These are phyloP conservation scores for Vulpes vulpes DNA, from an alignment of 2,113 vertebrate genomes.

Conservation along the genomic window DNA sequence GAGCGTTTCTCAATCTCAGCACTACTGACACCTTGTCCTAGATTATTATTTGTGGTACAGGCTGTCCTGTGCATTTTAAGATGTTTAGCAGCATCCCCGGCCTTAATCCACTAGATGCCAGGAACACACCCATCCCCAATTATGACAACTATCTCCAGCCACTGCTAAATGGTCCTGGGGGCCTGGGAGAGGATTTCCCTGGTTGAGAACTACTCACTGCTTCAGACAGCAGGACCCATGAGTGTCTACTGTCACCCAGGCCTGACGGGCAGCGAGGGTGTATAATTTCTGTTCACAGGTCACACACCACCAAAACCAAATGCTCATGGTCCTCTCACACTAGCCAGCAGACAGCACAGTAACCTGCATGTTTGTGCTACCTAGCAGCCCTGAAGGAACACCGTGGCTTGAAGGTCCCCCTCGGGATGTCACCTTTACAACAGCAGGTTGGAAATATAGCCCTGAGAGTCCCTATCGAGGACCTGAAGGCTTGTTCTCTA, in stretches of 20 bases:
- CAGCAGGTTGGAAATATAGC: not conserved
- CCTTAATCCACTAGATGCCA: not conserved
- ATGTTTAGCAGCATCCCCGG: too few species aligned
- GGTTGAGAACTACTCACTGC: not conserved
- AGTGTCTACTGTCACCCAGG: not conserved
- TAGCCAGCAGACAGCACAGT: not conserved
- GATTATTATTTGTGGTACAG: not conserved
- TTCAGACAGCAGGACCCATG: too few species aligned
- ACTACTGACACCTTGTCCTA: accelerated
- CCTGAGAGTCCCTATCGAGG: not conserved
- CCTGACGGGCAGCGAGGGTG: accelerated
- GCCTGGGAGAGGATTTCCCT: accelerated
- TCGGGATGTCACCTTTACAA: not conserved
- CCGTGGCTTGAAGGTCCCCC: not conserved
- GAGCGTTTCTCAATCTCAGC: not conserved
- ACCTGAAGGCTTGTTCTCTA: not conserved
- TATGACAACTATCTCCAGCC: not conserved
- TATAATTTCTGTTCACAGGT: not conserved
- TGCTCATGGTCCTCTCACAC: accelerated
- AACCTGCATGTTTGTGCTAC: not conserved
- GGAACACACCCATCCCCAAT: not conserved
- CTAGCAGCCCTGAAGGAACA: not conserved
- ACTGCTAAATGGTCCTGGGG: not conserved
- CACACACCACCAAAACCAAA: not conserved
- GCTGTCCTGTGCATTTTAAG: not conserved